Conservation (phyloP, 1,140 invertebrate species). For the Drosophila erecta region DNA sequence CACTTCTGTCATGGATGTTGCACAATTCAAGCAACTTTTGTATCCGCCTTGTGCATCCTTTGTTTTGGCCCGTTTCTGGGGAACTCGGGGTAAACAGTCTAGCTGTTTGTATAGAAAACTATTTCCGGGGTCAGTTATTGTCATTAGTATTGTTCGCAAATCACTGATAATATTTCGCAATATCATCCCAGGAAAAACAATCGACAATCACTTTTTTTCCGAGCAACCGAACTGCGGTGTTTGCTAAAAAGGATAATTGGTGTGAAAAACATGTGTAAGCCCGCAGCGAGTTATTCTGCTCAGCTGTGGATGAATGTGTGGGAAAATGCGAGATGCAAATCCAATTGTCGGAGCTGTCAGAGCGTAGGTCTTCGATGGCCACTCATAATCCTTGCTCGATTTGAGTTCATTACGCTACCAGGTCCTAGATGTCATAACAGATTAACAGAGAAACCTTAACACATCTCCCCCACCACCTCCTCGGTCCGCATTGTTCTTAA, state of each 20-base stretch:
- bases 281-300: conserved; percentile 44
- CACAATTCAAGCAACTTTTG: conserved; percentile 54
- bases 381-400: conserved; percentile 78
- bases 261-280: conserved; percentile 70
- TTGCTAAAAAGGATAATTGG: conserved; percentile 53
- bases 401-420: conserved; percentile 70
- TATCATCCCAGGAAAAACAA: conserved; percentile 47
- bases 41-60: conserved; percentile 36
- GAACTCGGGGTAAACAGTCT: conserved; percentile 55
- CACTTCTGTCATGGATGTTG: conserved; percentile 42
- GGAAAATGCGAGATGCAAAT: conserved; percentile 64
- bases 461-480: conserved; percentile 13
- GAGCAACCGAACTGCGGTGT: conserved; percentile 29
- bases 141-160: conserved; percentile 26
- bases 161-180: conserved; percentile 44
- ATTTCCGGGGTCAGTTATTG: conserved; percentile 50
- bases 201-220: conserved; percentile 51
- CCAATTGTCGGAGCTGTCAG: conserved; percentile 73
- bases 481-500: conserved; percentile 18
- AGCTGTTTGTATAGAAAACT: conserved; percentile 49
- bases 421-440: conserved; percentile 79
- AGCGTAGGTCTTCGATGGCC: conserved; percentile 78
- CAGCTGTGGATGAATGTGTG: conserved; percentile 47
- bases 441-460: conserved; percentile 65
- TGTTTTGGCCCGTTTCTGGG: conserved; percentile 55